Base-by-base conservation (phyloP, 1,140 invertebrate species). In the Triops longicaudatus region DNA sequence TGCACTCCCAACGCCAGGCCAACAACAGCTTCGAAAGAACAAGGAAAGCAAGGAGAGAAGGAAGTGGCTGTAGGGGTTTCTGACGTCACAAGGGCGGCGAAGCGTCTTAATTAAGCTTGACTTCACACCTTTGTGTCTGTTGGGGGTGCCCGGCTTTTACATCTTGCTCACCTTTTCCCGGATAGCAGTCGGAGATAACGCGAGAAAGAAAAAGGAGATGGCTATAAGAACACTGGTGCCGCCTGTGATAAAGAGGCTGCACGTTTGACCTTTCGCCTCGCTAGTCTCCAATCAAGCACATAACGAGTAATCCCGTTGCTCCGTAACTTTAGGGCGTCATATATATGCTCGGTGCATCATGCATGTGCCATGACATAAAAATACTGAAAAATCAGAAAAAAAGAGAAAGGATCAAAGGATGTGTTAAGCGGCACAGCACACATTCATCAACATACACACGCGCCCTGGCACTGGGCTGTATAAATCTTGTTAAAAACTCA, bases 101-200 rank as follows among this genome's bases (percentile, higher is more conserved):
- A 63, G 50, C 50, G 50, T 63, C 50, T 63, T 63, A 63, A 63
- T 63, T 63, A 63, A 63, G 50, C 50, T 22, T 63, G 50, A 63
- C 10, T 63, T 63, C 50, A 10, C 50, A 63, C 50, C 50, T 63
- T 63, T 37, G 31, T 37, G 17, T 63, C 50, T 14, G 22, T 63
- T 17, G 50, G 50, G 50, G 50, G 50, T 63, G 50, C 50, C 50
- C 50, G 31, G 31, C 50, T 63, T n/a, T 63, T 4, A 17, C 17
- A 17, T 63, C 50, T 37, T 37, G 7, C 31, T 37, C 31, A 37
- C 31, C 31, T 37, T 7, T 37, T 2, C 31, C 31, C 31, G 31
- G 31, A 37, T 37, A 37, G 7, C 2, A 37, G 2, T 37, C 31
- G 2, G 31, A 37, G 31, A 37, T 37, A 37, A 7, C 31, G 2